Evolutionary conservation across 2,888 invertebrate species (phyloP), one percentile per base, ranked within the genome.

Genomic region (Sminthurides aquaticus): DNA sequence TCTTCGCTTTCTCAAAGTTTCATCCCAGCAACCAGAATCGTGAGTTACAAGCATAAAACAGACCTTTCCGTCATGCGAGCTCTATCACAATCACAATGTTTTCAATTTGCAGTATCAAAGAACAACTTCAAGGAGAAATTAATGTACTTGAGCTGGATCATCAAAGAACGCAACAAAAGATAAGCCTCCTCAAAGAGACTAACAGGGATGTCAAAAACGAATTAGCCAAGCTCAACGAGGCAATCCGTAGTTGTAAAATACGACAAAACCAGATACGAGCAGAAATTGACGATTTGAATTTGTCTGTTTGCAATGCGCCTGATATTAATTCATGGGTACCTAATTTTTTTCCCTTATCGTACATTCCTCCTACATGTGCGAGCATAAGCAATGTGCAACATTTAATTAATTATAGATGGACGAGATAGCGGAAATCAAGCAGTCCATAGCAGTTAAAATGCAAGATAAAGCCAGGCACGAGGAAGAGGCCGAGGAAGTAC

Each of bases 251-350:
- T 5, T 52, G 52, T 22, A 52, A 52, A 20, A 22, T 52, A 22
- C 3, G 22, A 8, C 52, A 52, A 22, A 52, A 20, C 22, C 18
- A 52, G 20, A 52, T 52, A 18, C 52, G 52, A 5, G 8, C 52
- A 20, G 52, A 52, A 20, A 5, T 52, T 5, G 52, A 52, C 5
- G 11, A 20, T 8, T 25, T 64, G 25, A 55, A 64, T 18, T 24
- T 26, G 1, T 26, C 64, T 2, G 43, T 64, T 18, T 22, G 20
- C 11, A 29, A 52, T n/a, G 49, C 29, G 2, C 57, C 65, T 34
- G 65, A 65, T 24, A 29, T 65, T n/a, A 52, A 55, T 26, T 61
- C 65, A n/a, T 62, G 52, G 54, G 65, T 65, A 61, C 29, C 25
- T 62, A 52, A 1, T 2, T 8, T 8, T 22, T 15, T 59, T 59